Evolutionary conservation across 2,113 vertebrate genomes (phyloP).

Genomic region (Pelvicachromis taeniatus): DNA sequence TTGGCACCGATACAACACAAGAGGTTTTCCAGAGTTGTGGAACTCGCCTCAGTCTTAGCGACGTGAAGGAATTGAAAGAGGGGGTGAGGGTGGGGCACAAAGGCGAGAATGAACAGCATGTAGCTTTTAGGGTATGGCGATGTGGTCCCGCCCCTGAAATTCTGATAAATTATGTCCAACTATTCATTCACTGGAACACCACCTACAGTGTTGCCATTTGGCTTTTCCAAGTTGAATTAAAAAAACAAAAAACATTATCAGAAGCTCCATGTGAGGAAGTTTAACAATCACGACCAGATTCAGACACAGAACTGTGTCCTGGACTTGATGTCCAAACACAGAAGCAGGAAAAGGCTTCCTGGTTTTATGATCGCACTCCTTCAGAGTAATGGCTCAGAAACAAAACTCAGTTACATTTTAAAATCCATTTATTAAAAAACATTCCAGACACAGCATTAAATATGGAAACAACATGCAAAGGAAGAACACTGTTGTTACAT

Average conservation of each 20-base stretch:
- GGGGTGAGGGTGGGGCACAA: not conserved
- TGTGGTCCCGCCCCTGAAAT: fast-evolving
- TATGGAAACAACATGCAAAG: constrained; percentile 30
- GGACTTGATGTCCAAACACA: not conserved
- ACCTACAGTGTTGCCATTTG: not conserved
- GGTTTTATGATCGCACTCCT: not conserved
- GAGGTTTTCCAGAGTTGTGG: too few relatives aligned
- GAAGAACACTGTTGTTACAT: not conserved
- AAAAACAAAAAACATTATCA: not conserved
- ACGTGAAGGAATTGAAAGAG: not conserved
- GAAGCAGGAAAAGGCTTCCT: not conserved
- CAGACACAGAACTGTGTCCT: not conserved
- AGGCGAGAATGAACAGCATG: fast-evolving
- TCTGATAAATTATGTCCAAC: not conserved
- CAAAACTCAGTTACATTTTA: constrained; percentile 5
- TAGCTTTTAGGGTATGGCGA: fast-evolving
- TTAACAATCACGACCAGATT: not conserved
- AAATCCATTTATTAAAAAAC: constrained; percentile 32
- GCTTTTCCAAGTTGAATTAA: not conserved
- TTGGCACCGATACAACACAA: too few relatives aligned
- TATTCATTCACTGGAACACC: not conserved
- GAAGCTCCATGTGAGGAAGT: too few relatives aligned
- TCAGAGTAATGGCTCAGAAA: not conserved
- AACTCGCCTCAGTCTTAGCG: not conserved
- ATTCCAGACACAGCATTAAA: constrained; percentile 37